Base-by-base conservation (phyloP, 1,140 invertebrate genomes). In the Latrodectus geometricus region DNA sequence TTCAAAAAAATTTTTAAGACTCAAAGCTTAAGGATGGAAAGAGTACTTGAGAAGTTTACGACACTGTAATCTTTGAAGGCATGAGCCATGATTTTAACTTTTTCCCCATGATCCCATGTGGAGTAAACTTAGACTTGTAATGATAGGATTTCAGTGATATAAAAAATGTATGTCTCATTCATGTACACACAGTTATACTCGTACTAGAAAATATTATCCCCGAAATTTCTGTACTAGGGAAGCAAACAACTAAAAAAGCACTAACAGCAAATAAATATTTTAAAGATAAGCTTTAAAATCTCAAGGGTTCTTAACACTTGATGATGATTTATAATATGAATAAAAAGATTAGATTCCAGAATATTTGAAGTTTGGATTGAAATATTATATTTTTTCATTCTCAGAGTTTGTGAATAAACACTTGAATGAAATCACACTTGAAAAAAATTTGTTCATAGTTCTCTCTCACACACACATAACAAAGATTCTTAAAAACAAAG, bases 1-100 rank as follows among this genome's bases (percentile, higher is more conserved):
- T 86, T 86, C 75, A 86, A 86, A 78, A 52, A 78, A 86, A 86
- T 86, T 86, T 69, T 86, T 86, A 86, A 86, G 75, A 61, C 75
- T 68, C 23, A 48, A 21, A 23, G 83, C 83, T 86, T 86, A 86
- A 86, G 56, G 83, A 86, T 70, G 74, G 35, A 61, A 77, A 75
- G 73, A 86, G 74, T 78, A 52, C 83, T 86, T 86, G 83, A 69
- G 77, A 86, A 86, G 74, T 86, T 86, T 86, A 86, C 83, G 83
- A 86, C 65, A 86, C 75, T 78, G 21, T 86, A 86, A 86, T 86
- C 83, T 86, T 86, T 56, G 56, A 78, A 35, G 83, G 83, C 66
- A 77, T 77, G 70, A 77, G 83, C 49, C 70, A 86, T 84, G 83
- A 77, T 70, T 65, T 74, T n/a, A 86, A 61, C 23, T 86, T 86